Conservation (phyloP, 1,140 invertebrate genomes). For the Diachasmimorpha longicaudata region DNA sequence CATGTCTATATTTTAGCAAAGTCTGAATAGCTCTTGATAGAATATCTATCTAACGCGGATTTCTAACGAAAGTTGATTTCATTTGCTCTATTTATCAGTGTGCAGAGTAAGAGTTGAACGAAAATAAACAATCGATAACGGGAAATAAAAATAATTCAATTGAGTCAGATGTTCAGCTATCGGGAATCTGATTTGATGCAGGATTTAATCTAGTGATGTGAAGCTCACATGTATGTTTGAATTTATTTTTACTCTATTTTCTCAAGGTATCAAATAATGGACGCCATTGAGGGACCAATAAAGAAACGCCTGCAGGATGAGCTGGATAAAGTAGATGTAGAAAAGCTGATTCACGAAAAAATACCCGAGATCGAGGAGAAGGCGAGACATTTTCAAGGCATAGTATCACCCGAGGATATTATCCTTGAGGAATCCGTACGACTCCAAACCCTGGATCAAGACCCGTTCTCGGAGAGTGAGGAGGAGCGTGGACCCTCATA, state of each 20-base stretch:
- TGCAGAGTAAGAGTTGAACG: no score
- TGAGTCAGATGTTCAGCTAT: neutral
- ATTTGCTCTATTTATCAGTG: no score
- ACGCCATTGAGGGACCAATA: conserved; percentile 77
- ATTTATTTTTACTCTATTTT: neutral
- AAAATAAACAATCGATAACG: neutral
- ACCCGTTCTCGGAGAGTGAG: conserved; percentile 55
- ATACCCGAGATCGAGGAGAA: conserved; percentile 70
- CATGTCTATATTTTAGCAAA: no score
- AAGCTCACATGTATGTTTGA: neutral
- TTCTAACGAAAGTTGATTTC: no score
- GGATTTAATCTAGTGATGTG: neutral
- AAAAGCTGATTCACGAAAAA: conserved; percentile 72
- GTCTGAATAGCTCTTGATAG: no score
- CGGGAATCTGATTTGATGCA: neutral
- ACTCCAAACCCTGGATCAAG: conserved; percentile 42
- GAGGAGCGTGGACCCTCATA: conserved; percentile 57
- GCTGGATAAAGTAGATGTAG: conserved; percentile 74
- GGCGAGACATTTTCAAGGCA: conserved; percentile 48
- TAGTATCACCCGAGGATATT: conserved; percentile 45
- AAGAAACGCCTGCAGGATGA: conserved; percentile 72
- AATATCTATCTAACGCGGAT: no score
- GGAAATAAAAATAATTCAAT: neutral
- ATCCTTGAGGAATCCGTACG: conserved; percentile 39
- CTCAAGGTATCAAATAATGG: conserved; percentile 77